Base-by-base conservation (phyloP, 2,797 vertebrate species). In the Cuculus canorus region DNA sequence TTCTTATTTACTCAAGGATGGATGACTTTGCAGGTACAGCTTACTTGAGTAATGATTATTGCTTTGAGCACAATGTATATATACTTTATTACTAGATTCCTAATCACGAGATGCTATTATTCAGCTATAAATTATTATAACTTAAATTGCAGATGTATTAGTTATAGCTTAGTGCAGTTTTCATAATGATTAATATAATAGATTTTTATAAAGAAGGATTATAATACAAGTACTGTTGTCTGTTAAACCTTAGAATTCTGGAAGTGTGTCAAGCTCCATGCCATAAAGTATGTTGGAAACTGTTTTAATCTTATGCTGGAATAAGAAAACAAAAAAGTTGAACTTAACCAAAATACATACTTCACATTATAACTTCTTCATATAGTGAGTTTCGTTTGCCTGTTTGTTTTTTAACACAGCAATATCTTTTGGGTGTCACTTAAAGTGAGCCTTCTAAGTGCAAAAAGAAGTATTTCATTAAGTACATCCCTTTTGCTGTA, bases 41-140 rank as follows among this genome's bases (percentile, higher is more conserved):
- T 66, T 59, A 28, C 59, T 80, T 91, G 48, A 94, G 45, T 78
- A 83, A 86, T 60, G 76, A 90, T 78, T 79, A 90, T 33, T 82
- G 73, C 47, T 84, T 72, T 82, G 27, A 84, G 78, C 30, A 69
- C 23, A 45, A 61, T 28, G 12, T 57, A 77, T 76, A 5, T 76
- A 5, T 69, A 23, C 5, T 17, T 13, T 56, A 82, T 37, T 84
- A 54, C 35, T 25, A 69, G 59, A 56, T 82, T 65, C 39, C 47
- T 84, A 82, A 86, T 80, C 63, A 86, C 11, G 19, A n/a, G 92
- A 82, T 52, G 47, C 11, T 80, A 60, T 65, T 60, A 64, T 70
- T 93, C 61, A 64, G n/a, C 57, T 41, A 60, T 81, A 72, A 90
- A 93, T 84, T 90, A 88, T 82, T 76, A 47, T 82, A 27, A 61